Conservation (phyloP, 2,113 vertebrate species). For the Catharus minimus region DNA sequence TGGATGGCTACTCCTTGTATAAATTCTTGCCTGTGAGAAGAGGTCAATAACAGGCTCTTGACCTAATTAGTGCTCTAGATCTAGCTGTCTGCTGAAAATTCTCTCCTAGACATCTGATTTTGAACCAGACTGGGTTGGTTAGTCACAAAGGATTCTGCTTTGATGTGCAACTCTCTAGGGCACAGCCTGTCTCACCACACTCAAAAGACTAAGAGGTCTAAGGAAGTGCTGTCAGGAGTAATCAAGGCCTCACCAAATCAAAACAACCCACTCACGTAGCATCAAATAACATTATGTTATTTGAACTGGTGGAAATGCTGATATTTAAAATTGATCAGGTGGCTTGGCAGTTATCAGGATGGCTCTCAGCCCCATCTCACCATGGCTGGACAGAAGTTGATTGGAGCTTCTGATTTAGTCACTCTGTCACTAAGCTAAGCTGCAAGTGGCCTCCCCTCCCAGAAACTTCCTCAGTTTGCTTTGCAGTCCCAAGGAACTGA, state of each 20-base stretch:
- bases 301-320: background rate
- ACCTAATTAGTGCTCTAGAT: background rate
- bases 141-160: background rate
- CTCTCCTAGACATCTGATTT: background rate
- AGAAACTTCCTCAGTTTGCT: background rate
- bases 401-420: background rate
- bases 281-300: background rate
- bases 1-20: background rate
- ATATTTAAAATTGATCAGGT: background rate
- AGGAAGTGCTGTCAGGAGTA: background rate
- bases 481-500: background rate
- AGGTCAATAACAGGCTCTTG: background rate
- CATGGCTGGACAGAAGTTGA: background rate
- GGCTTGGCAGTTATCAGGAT: background rate
- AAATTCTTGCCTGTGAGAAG: background rate
- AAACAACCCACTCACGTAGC: background rate
- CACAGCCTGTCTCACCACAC: background rate
- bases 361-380: background rate
- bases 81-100: background rate
- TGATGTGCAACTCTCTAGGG: background rate
- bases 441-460: background rate
- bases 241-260: background rate
- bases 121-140: background rate
- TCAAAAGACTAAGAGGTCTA: background rate
- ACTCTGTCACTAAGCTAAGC: background rate